phyloP scores from a whole-genome alignment of 2,113 vertebrate species.

The Telmatochromis sp. region DNA sequence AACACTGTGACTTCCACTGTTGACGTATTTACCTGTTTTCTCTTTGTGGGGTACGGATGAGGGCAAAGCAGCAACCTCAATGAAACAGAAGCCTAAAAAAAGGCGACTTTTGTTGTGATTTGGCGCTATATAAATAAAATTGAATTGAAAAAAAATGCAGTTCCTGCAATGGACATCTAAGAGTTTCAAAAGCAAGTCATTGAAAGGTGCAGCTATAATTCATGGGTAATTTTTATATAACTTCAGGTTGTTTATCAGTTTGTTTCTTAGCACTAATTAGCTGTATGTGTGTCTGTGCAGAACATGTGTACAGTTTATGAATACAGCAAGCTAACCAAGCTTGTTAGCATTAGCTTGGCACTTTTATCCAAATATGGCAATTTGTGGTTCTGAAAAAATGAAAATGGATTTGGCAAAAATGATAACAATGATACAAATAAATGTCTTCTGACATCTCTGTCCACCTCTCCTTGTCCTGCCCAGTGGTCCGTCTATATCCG shows the following conservation, averaged over 20 bases:
- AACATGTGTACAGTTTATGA: neutral
- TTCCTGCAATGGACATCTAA: neutral
- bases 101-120: too few species aligned
- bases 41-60: neutral
- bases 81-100: neutral
- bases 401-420: neutral
- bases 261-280: neutral
- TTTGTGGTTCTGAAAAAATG: neutral
- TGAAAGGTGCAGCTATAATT: neutral
- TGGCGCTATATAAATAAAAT: too few species aligned
- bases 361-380: neutral
- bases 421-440: neutral
- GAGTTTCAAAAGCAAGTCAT: neutral
- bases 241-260: neutral
- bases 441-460: neutral
- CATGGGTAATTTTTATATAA: neutral
- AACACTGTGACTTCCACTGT: neutral
- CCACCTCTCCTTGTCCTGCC: neutral
- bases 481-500: constrained; percentile 98
- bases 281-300: neutral
- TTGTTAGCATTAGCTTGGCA: neutral
- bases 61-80: neutral
- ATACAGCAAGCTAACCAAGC: neutral
- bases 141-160: neutral
- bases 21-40: neutral